Evolutionary conservation across 1,140 invertebrate species (phyloP), one percentile per base, ranked within the genome.

Genomic region (Pinna nobilis): DNA sequence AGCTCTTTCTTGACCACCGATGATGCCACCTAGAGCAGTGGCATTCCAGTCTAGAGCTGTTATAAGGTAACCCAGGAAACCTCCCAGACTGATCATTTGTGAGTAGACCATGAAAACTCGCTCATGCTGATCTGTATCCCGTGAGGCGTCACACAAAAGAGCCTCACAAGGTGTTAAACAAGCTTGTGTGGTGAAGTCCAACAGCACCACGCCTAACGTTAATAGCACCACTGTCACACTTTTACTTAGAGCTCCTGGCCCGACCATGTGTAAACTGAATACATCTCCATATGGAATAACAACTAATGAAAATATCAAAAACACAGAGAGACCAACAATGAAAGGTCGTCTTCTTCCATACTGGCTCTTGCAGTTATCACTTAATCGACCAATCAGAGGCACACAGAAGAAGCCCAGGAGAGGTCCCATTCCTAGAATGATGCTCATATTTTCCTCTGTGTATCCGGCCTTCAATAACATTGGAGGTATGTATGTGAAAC

Each of bases 401-500:
- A 91, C 90, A 35, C 89, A 71, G 33, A 90, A 78, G 49, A 91
- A 86, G 18, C 88, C 90, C 33, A 91, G 64, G 37, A 90, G 79
- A 15, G 89, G 88, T 23, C 90, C 90, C 32, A 90, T 71, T 9
- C 89, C 89, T 0, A 90, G 74, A 18, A 90, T 82, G 44, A 89
- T 83, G 53, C 86, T 88, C 87, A 91, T 90, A 49, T 87, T 77
- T 66, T 88, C 83, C 67, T 91, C 90, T 15, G 82, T 79, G 76
- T 90, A 89, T 5, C 91, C 91, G 32, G 86, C 83, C 74, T 91
- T 91, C 7, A 91, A 83, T 32, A 91, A 72, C 80, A 91, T 84
- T 25, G 91, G 90, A 20, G 91, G 90, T 65, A 91, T 88, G 79
- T 90, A 91, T 2, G 88, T 88, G 79, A 91, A 91, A 20, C 90